Conservation (phyloP, 1,140 invertebrate species). For the Habropoda laboriosa region DNA sequence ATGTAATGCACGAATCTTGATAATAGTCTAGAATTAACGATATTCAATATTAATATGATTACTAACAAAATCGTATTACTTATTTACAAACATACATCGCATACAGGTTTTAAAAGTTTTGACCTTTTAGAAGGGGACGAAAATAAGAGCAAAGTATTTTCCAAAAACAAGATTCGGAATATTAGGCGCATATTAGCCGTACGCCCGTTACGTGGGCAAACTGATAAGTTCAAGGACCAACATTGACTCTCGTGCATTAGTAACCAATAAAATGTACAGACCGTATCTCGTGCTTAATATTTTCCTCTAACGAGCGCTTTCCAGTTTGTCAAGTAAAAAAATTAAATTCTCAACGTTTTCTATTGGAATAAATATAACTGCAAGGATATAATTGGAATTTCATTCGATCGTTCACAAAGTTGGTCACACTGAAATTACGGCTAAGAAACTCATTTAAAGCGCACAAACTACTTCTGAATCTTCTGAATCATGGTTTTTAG, state of each 20-base stretch:
- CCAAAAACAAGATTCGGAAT: not conserved
- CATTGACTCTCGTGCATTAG: not conserved
- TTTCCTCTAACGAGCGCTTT: no score
- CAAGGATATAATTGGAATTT: not conserved
- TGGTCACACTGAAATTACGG: not conserved
- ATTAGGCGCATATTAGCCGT: not conserved
- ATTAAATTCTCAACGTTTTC: not conserved
- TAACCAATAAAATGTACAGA: no score
- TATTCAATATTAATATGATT: no score
- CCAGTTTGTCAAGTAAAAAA: no score
- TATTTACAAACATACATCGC: no score
- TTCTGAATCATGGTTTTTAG: not conserved
- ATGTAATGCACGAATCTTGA: no score
- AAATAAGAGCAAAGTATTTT: no score
- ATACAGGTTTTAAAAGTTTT: no score
- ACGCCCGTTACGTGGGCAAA: not conserved
- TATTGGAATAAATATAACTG: not conserved
- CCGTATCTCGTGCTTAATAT: no score
- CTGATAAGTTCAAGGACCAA: conserved; percentile 24
- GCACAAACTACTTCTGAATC: not conserved
- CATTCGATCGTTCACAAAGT: not conserved
- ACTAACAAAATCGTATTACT: no score
- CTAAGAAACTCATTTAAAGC: not conserved
- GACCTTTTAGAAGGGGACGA: no score
- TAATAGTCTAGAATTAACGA: no score